These are phyloP conservation scores for Apostichopus parvimensis DNA, from an alignment of 35 echinoderm and acorn worm genomes.

Conservation along the genomic window DNA sequence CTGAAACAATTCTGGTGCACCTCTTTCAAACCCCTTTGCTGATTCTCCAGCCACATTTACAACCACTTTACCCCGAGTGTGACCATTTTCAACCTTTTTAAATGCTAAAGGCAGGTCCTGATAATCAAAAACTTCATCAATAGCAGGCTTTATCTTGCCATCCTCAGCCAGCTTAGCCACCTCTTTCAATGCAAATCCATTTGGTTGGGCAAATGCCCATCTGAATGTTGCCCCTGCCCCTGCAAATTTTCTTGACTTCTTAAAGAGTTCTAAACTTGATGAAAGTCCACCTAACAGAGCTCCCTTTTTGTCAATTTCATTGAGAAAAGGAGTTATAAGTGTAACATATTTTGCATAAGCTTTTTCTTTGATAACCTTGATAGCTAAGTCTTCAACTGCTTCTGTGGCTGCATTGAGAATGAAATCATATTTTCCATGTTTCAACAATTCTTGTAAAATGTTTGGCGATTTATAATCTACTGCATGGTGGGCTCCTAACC, in stretches of 20 bases:
- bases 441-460: constrained; percentile 52
- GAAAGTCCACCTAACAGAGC: constrained; percentile 53
- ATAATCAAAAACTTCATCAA: constrained; percentile 81
- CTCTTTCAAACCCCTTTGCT: not conserved
- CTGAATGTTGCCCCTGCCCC: constrained; percentile 56
- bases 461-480: constrained; percentile 80
- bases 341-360: constrained; percentile 73
- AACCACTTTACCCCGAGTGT: constrained; percentile 79
- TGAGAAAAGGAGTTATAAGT: constrained; percentile 71
- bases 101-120: constrained; percentile 67
- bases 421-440: constrained; percentile 83
- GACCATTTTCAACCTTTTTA: constrained; percentile 66
- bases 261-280: constrained; percentile 65
- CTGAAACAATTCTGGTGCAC: not conserved
- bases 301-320: constrained; percentile 68
- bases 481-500: constrained; percentile 61
- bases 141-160: constrained; percentile 70
- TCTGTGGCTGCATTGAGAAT: constrained; percentile 79
- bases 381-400: constrained; percentile 58
- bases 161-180: constrained; percentile 69
- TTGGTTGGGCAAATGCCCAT: constrained; percentile 83
- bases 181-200: constrained; percentile 58
- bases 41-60: constrained; percentile 47
- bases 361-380: constrained; percentile 52
- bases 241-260: constrained; percentile 50